Conservation (phyloP, 2,113 vertebrate genomes). For the Trogon melanurus region DNA sequence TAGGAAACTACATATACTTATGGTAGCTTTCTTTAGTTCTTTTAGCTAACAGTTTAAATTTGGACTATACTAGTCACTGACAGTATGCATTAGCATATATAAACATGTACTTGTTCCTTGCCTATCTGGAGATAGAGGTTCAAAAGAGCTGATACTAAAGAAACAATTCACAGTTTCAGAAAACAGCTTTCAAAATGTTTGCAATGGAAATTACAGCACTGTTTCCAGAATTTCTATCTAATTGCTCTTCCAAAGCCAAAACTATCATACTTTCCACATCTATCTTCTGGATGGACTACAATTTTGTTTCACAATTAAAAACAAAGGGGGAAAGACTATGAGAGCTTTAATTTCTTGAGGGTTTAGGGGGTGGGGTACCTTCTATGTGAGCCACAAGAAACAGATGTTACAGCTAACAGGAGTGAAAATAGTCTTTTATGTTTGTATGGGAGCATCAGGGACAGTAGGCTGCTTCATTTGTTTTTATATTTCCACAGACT, state of each 20-base stretch:
- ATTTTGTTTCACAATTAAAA: background rate
- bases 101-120: background rate
- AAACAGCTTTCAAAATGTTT: background rate
- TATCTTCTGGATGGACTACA: background rate
- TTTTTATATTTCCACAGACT: background rate
- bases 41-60: background rate
- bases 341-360: background rate
- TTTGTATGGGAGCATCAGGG: background rate
- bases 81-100: background rate
- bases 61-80: background rate
- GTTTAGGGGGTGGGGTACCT: fast-evolving
- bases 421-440: background rate
- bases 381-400: background rate
- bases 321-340: background rate
- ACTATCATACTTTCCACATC: background rate
- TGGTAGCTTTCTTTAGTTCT: background rate
- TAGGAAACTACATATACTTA: background rate
- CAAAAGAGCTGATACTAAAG: background rate
- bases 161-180: background rate
- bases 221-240: background rate
- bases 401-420: background rate
- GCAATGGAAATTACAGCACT: background rate
- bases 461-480: background rate
- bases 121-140: background rate
- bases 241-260: background rate